A percentile compares a stretch with the other conserved stretches of the same genome.
Conservation (phyloP, 2,888 invertebrate genomes). For the Embidobia sp. region DNA sequence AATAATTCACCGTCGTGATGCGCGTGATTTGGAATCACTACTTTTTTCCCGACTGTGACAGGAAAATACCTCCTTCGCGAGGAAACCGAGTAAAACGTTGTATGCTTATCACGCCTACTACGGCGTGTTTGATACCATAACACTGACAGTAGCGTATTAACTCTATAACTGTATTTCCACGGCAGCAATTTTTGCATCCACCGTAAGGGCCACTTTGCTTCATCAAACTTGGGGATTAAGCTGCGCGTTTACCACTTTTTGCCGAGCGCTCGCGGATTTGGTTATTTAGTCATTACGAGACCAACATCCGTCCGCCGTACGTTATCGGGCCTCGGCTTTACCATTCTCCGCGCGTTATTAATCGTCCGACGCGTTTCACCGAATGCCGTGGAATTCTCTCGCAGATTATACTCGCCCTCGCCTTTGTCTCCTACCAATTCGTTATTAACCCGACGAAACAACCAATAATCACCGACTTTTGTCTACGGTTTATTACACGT, state of each 20-base stretch:
- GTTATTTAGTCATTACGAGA: slow-evolving; percentile 19
- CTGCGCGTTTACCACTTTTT: slow-evolving; percentile 27
- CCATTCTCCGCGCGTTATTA: no score
- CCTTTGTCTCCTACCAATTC: slow-evolving; percentile 14
- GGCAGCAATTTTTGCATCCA: slow-evolving; percentile 40
- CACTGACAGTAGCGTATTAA: slow-evolving; percentile 54
- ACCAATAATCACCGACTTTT: background rate
- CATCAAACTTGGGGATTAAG: slow-evolving; percentile 27
- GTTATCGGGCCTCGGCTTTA: slow-evolving; percentile 21
- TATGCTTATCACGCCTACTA: slow-evolving; percentile 64
- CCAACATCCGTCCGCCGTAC: background rate
- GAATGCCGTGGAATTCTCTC: no score
- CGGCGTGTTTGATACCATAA: slow-evolving; percentile 52
- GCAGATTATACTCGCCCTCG: no score
- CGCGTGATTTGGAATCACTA: slow-evolving; percentile 61
- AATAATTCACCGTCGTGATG: slow-evolving; percentile 60
- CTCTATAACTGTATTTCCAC: slow-evolving; percentile 62
- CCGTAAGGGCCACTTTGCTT: slow-evolving; percentile 34
- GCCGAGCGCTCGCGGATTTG: slow-evolving; percentile 13
- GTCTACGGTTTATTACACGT: slow-evolving; percentile 14
- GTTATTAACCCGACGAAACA: no score
- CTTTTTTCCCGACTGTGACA: slow-evolving; percentile 51
- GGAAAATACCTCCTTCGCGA: slow-evolving; percentile 58
- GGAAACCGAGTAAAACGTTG: slow-evolving; percentile 56
- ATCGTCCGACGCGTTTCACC: no score